phyloP scores from a whole-genome alignment of 2,888 invertebrate species.

The Harpagoxenus sublaevis region DNA sequence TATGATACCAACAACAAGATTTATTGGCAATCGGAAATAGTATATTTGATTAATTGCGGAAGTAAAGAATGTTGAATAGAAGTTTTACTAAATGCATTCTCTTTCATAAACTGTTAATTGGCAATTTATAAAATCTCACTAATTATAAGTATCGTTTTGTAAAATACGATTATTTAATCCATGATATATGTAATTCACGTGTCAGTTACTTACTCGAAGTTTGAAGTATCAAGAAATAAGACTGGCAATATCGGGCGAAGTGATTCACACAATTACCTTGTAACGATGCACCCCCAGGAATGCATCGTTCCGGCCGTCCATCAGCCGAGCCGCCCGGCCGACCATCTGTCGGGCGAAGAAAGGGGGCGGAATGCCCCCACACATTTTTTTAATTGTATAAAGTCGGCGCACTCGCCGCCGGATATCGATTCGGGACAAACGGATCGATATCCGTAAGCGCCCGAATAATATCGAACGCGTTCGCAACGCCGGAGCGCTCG shows the following conservation, averaged over 20 bases:
- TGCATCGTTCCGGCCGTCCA: too few species aligned
- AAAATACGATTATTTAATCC: not conserved
- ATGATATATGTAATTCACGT: not conserved
- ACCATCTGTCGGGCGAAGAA: too few species aligned
- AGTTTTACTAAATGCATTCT: not conserved
- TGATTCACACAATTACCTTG: conserved; percentile 27
- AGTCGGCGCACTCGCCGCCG: too few species aligned
- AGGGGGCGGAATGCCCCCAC: too few species aligned
- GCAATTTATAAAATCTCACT: not conserved
- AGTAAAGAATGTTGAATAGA: conserved; percentile 1
- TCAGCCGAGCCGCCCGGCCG: too few species aligned
- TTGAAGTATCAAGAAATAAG: conserved; percentile 1
- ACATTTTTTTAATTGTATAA: too few species aligned
- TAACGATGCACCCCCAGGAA: too few species aligned
- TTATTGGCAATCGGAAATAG: not conserved
- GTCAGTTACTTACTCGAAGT: not conserved
- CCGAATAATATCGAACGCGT: too few species aligned
- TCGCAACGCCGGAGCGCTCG: too few species aligned
- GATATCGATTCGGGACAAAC: too few species aligned
- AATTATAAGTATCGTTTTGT: not conserved
- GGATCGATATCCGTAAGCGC: too few species aligned
- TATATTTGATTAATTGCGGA: not conserved
- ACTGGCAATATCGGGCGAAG: not conserved
- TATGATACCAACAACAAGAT: not conserved
- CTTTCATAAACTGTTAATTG: not conserved